Percentiles rank a stretch among this genome's conserved stretches.
These are phyloP conservation scores for Muscicapa striata DNA, from an alignment of 2,797 vertebrate species.

Conservation along the genomic window DNA sequence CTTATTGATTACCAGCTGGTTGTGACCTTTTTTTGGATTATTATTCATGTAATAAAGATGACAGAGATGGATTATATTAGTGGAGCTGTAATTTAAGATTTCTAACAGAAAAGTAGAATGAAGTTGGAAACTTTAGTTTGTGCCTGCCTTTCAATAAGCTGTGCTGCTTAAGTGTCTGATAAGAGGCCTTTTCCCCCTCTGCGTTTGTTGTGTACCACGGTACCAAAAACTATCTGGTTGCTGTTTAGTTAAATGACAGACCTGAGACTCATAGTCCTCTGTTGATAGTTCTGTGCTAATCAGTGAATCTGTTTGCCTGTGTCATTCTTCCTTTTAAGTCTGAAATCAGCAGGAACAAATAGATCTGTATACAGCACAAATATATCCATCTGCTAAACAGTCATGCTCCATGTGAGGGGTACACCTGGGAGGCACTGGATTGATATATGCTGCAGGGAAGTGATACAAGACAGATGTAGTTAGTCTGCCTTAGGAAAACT, in stretches of 20 bases:
- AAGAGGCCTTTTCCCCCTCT: not conserved
- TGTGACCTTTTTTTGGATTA: not conserved
- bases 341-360: not conserved
- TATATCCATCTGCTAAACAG: not conserved
- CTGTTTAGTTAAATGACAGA: not conserved
- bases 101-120: not conserved
- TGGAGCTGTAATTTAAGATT: not conserved
- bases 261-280: not conserved
- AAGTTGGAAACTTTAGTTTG: not conserved
- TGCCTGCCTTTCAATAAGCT: not conserved
- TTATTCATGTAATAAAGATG: not conserved
- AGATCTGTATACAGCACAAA: not conserved
- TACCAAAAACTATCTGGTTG: not conserved
- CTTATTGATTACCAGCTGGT: not conserved
- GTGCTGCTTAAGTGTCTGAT: not conserved
- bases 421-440: not conserved
- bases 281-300: not conserved
- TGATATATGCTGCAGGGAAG: fast-evolving
- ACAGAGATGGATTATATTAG: not conserved
- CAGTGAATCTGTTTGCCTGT: not conserved
- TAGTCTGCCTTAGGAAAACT: not conserved
- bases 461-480: not conserved
- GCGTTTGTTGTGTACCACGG: not conserved
- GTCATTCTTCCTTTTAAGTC: not conserved
- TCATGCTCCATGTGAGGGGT: not conserved